A percentile compares a stretch with the other conserved stretches of the same genome.
These are phyloP conservation scores for Rissa tridactyla DNA, from an alignment of 2,113 vertebrate genomes.

Conservation along the genomic window DNA sequence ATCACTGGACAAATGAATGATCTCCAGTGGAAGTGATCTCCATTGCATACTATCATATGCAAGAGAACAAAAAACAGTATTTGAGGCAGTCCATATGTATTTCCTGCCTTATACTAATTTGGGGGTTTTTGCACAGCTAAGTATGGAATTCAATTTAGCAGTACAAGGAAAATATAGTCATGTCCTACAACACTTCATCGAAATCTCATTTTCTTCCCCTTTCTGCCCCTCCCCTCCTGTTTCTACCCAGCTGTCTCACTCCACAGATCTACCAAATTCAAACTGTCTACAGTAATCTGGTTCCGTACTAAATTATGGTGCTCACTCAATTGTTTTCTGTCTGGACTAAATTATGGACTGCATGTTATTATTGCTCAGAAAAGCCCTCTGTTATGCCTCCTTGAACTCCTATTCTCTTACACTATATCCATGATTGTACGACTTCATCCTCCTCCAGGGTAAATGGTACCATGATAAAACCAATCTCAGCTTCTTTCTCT, in stretches of 20 bases:
- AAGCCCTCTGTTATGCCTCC: not conserved
- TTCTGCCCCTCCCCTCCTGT: fast-evolving
- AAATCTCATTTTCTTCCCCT: not conserved
- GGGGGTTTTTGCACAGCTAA: not conserved
- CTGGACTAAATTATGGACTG: not conserved
- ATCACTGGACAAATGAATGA: not conserved
- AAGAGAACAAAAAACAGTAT: not conserved
- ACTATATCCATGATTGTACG: not conserved
- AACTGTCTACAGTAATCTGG: not conserved
- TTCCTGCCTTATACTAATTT: not conserved
- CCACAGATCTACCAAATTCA: not conserved
- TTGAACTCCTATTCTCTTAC: not conserved
- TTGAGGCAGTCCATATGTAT: not conserved
- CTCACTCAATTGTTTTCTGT: not conserved
- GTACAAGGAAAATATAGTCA: not conserved
- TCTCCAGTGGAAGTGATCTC: not conserved
- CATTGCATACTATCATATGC: not conserved
- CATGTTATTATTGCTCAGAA: not conserved
- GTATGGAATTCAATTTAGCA: not conserved
- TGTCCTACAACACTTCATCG: not conserved
- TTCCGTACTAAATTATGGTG: not conserved
- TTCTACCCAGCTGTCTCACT: not conserved
- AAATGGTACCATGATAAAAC: not conserved
- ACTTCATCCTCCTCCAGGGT: not conserved
- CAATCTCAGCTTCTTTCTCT: not conserved